Percentiles rank a stretch among this genome's conserved stretches.
These are phyloP conservation scores for Drosophila subobscura DNA, from an alignment of 1,140 invertebrate species.

Conservation along the genomic window DNA sequence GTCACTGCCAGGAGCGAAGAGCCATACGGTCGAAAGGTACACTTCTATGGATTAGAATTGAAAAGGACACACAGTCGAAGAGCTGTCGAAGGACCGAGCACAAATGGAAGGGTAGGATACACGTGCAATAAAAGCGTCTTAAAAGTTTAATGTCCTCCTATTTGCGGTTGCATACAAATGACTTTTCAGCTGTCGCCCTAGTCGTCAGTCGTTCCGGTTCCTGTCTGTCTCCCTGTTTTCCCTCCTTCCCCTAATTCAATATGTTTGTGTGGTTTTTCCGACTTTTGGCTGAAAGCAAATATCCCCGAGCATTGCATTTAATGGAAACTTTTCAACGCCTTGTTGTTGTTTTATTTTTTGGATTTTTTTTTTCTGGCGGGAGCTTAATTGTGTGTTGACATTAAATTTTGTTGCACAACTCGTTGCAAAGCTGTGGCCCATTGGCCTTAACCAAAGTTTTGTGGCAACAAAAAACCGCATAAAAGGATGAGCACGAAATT, in stretches of 20 bases:
- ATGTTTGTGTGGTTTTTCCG: constrained; percentile 1
- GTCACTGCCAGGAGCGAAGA: not conserved
- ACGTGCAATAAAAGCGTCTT: constrained; percentile 74
- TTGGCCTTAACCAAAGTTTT: constrained; percentile 16
- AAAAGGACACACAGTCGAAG: constrained; percentile 42
- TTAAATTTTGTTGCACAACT: constrained; percentile 35
- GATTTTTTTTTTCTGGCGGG: constrained; percentile 5
- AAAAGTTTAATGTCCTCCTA: constrained; percentile 74
- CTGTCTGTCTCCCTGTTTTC: constrained; percentile 8
- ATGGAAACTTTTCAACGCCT: constrained; percentile 15
- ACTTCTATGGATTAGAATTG: constrained; percentile 61
- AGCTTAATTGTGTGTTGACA: constrained; percentile 39
- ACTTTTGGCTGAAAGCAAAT: constrained; percentile 26
- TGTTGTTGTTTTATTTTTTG: too few species aligned
- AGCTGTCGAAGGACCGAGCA: constrained; percentile 15
- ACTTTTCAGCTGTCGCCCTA: constrained; percentile 48
- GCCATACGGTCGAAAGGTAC: constrained; percentile 19
- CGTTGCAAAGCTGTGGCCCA: constrained; percentile 1
- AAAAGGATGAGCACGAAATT: not conserved
- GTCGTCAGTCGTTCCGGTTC: constrained; percentile 18
- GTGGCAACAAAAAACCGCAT: constrained; percentile 3
- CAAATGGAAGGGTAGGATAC: constrained; percentile 2
- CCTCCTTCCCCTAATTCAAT: not conserved
- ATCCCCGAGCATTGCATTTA: constrained; percentile 25
- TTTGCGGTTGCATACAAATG: constrained; percentile 72